Base-by-base conservation (phyloP, 1,140 invertebrate genomes). In the Drosophila lacteicornis region DNA sequence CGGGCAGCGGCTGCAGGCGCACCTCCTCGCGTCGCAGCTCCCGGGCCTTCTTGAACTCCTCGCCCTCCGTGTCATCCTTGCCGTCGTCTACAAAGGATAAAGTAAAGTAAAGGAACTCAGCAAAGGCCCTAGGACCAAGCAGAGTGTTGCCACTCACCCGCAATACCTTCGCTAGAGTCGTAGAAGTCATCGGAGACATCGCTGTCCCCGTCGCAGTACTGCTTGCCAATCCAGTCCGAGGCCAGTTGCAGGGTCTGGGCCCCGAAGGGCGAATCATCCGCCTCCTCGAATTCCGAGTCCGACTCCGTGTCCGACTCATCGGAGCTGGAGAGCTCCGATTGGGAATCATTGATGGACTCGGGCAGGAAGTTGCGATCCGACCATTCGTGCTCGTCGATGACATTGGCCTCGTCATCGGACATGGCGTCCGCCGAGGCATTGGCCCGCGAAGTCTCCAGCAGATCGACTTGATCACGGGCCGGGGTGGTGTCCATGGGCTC, bases 321-420 rank as follows among this genome's bases (percentile, higher is more conserved):
- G 2, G 85, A 92, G 38, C 87, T 91, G 25, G 90, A 92, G 0
- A 92, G 59, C 61, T 93, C 91, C 3, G 95, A 94, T 75, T 96
- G 95, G 40, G 95, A 96, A 62, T 96, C 95, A 61, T 97, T 96
- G 68, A 97, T 96, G 25, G 95, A 96, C 2, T 96, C 96, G 0
- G 96, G 95, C 75, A 97, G 96, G 92, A 98, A 98, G 93, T 98
- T 98, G 60, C 96, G 95, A 80, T 98, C 97, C 1, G 97, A 98
- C 97, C 97, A 98, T 93, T 98, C 97, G 85, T 98, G 97, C 92
- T 98, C 97, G 88, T 98, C 97, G 92, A 98, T 97, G 30, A 93
- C 91, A 13, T 96, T 94, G 2, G 95, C 94, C 80, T 96, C 96
- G 65, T 97, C 96, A 51, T 95, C 94, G 94, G n/a, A 95, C 94